A percentile compares a stretch with the other conserved stretches of the same genome.
Conservation (phyloP, 1,140 invertebrate species). For the Ceratina japonica region DNA sequence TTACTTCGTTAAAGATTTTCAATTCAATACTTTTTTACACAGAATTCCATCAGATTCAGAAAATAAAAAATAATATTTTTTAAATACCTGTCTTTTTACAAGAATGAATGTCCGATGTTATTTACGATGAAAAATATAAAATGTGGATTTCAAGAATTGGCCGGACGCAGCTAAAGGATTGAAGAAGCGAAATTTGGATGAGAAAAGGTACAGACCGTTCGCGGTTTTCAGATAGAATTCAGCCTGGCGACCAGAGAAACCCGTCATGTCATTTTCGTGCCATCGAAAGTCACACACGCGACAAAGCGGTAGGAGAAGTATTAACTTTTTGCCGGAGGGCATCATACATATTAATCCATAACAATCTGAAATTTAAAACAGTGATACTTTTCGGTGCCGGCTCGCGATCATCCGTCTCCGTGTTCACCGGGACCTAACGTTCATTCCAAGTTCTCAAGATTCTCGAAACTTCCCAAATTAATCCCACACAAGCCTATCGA, state of each 20-base stretch:
- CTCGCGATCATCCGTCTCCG: background rate
- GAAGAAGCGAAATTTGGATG: background rate
- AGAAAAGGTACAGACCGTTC: slow-evolving; percentile 9
- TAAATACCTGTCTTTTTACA: too few species aligned
- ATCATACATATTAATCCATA: slow-evolving; percentile 26
- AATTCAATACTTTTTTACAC: too few species aligned
- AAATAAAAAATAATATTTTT: too few species aligned
- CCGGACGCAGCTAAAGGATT: background rate
- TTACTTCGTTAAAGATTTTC: too few species aligned
- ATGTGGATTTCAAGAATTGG: too few species aligned
- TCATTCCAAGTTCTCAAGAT: too few species aligned
- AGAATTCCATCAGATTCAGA: too few species aligned
- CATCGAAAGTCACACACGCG: background rate
- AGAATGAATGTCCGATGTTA: too few species aligned
- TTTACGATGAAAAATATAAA: too few species aligned
- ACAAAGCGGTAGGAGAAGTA: background rate
- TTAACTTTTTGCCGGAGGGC: background rate
- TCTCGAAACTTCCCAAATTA: too few species aligned
- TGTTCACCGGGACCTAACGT: too few species aligned
- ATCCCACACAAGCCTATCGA: too few species aligned
- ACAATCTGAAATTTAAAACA: slow-evolving; percentile 44
- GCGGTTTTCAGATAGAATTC: background rate
- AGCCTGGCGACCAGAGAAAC: slow-evolving; percentile 2
- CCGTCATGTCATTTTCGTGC: background rate
- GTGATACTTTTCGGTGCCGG: background rate